Evolutionary conservation across 2,888 invertebrate species (phyloP), one percentile per base, ranked within the genome.

Genomic region (Xestia ashworthii): DNA sequence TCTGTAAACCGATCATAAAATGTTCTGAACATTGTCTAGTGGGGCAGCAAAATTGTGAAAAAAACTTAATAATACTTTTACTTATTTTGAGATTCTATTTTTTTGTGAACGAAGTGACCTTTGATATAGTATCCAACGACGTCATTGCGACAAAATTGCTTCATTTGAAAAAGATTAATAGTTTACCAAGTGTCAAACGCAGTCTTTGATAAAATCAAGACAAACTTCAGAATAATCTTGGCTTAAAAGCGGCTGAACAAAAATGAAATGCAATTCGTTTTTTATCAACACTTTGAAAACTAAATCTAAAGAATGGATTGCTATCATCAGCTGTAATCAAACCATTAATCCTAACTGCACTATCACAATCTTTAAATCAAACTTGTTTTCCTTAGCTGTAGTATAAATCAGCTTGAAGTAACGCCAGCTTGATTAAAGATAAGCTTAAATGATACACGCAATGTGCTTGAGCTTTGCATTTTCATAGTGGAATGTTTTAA

Each of bases 391-490:
- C 74, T 78, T 78, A 68, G 48, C n/a, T 16, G 53, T 38, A 55
- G n/a, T 73, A 76, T 85, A 82, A 83, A 80, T 82, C 38, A 38
- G 73, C 71, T 72, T 72, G 46, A 78, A 76, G 69, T 55, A 22
- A 62, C 78, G 72, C 76, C 55, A 66, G 64, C 8, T 9, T 62
- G 82, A 74, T 80, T 66, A 41, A 50, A 80, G 86, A 86, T 86
- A 78, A 87, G 76, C 73, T 80, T 76, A 64, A 87, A 73, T 69
- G 80, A 82, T 86, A 83, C 83, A 82, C 80, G 83, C 87, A 73
- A 86, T 58, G n/a, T 46, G 25, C 66, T 60, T 25, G 22, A 82
- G 46, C 46, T 53, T 22, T 53, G 25, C 46, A 67, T 67, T 82
- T 81, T 67, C 48, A 55, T 44, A 9, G 9, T 9, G 9, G 6